Percentiles rank a stretch among this genome's conserved stretches.
These are phyloP conservation scores for Troides oblongomaculatus DNA, from an alignment of 2,888 invertebrate species.

Conservation along the genomic window DNA sequence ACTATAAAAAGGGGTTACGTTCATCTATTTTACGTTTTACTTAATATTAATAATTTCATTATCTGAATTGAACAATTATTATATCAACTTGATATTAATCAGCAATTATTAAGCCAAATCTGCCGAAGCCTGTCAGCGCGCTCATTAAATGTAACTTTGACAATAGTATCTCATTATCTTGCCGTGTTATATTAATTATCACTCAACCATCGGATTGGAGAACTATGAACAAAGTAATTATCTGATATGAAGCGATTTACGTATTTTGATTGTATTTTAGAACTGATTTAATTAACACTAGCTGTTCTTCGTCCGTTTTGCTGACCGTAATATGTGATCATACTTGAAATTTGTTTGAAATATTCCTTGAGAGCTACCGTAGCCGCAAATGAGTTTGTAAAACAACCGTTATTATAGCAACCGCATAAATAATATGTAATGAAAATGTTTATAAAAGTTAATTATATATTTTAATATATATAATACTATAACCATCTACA, in stretches of 20 bases:
- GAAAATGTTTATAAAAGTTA: too few species aligned
- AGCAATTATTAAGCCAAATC: not conserved
- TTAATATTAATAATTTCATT: not conserved
- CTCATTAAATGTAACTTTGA: not conserved
- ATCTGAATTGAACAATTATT: not conserved
- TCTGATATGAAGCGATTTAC: not conserved
- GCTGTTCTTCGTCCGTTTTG: too few species aligned
- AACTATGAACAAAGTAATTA: too few species aligned
- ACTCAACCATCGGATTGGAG: not conserved
- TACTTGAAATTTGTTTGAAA: too few species aligned
- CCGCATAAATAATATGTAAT: too few species aligned
- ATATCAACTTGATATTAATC: not conserved
- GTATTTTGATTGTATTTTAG: not conserved
- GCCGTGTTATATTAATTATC: not conserved
- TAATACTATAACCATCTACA: too few species aligned
- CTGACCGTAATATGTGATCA: too few species aligned
- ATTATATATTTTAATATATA: too few species aligned
- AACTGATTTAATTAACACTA: not conserved
- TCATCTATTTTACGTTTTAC: not conserved
- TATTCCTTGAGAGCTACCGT: too few species aligned
- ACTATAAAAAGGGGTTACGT: not conserved
- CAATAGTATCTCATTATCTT: not conserved
- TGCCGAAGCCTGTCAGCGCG: not conserved
- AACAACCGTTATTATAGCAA: too few species aligned
- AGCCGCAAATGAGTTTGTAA: too few species aligned